phyloP scores from a whole-genome alignment of 2,113 vertebrate species.

The Falcunculus frontatus region DNA sequence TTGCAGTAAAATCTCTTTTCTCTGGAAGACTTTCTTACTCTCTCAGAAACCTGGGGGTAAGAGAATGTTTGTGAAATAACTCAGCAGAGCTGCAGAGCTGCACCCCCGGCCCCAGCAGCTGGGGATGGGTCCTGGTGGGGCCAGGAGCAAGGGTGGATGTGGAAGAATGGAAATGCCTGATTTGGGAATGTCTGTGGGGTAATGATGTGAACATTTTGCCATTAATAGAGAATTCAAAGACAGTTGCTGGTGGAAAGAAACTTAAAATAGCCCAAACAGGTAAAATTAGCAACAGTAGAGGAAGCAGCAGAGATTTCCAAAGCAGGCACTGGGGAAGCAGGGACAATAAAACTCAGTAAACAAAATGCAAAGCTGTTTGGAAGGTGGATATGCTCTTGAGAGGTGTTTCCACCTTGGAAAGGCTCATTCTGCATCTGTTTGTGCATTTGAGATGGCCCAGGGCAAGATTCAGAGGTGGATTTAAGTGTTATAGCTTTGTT shows the following conservation, averaged over 20 bases:
- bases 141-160: not conserved
- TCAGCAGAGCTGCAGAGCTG: not conserved
- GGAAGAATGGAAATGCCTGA: not conserved
- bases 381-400: not conserved
- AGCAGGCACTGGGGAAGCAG: not conserved
- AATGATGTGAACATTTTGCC: not conserved
- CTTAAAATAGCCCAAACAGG: conserved; percentile 9
- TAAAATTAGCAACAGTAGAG: conserved; percentile 26
- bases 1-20: not conserved
- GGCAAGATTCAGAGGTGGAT: not conserved
- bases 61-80: not conserved
- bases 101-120: not conserved
- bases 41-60: not conserved
- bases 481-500: not conserved
- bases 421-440: conserved; percentile 35
- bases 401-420: not conserved
- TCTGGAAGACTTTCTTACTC: not conserved
- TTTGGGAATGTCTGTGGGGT: not conserved
- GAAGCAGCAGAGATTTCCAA: conserved; percentile 26
- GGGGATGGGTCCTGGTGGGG: not conserved
- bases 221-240: not conserved
- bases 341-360: conserved; percentile 32
- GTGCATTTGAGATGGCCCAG: not conserved
- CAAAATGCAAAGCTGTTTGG: conserved; percentile 14
- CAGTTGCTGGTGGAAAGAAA: not conserved